A percentile compares a stretch with the other conserved stretches of the same genome.
phyloP scores from a whole-genome alignment of 2,797 vertebrate species.

The Capromys pilorides region DNA sequence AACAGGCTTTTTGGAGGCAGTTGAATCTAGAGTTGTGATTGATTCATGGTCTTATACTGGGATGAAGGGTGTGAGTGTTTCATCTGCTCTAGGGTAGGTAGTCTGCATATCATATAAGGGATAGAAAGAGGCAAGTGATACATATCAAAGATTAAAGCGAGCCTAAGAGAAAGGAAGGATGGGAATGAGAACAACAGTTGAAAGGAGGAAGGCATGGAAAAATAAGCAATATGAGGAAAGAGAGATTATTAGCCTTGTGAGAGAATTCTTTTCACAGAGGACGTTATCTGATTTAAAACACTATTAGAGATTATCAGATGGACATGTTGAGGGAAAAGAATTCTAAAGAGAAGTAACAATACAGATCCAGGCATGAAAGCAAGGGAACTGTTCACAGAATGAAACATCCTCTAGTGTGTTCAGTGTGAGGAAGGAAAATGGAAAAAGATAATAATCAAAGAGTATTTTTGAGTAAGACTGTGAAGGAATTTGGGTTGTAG shows the following conservation, averaged over 20 bases:
- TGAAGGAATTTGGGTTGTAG: background rate
- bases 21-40: background rate
- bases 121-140: background rate
- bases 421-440: background rate
- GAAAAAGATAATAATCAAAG: background rate
- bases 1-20: background rate
- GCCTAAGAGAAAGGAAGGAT: background rate
- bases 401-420: background rate
- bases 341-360: background rate
- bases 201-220: background rate
- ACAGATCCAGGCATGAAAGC: background rate
- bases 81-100: background rate
- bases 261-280: background rate
- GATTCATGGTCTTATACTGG: background rate
- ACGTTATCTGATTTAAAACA: background rate
- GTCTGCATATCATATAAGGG: background rate
- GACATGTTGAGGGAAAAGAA: background rate
- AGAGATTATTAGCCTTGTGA: background rate
- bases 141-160: background rate
- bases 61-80: background rate
- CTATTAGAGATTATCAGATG: background rate
- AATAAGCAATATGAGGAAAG: background rate
- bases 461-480: background rate
- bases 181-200: background rate
- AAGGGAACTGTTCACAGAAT: background rate